These are phyloP conservation scores for Oreocharis arfaki DNA, from an alignment of 2,113 vertebrate species.

Conservation along the genomic window DNA sequence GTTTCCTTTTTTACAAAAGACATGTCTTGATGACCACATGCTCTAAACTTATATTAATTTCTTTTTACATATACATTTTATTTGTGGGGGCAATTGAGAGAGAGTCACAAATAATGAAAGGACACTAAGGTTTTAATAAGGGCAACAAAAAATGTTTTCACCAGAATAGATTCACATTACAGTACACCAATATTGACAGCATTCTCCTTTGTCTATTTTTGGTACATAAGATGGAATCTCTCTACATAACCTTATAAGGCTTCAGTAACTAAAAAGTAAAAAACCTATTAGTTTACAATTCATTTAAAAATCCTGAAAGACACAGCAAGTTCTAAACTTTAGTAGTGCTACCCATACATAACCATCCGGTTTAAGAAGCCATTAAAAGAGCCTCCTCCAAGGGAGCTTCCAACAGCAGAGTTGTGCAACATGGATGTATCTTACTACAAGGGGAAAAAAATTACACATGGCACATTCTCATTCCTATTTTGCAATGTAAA, in stretches of 20 bases:
- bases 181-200: slow-evolving; percentile 81
- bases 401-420: slow-evolving; percentile 73
- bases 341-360: slow-evolving; percentile 78
- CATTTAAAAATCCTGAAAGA: slow-evolving; percentile 78
- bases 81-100: slow-evolving; percentile 73
- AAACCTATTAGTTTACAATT: slow-evolving; percentile 82
- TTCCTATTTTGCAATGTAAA: slow-evolving; percentile 77
- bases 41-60: slow-evolving; percentile 60
- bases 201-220: slow-evolving; percentile 81
- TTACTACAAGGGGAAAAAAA: slow-evolving; percentile 65
- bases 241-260: slow-evolving; percentile 79
- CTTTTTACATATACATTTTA: slow-evolving; percentile 38
- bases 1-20: slow-evolving; percentile 55
- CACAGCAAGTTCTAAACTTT: slow-evolving; percentile 80
- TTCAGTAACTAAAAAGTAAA: slow-evolving; percentile 79
- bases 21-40: slow-evolving; percentile 59
- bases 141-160: slow-evolving; percentile 69
- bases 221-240: slow-evolving; percentile 79
- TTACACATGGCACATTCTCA: slow-evolving; percentile 81
- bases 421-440: slow-evolving; percentile 78
- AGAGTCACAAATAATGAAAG: slow-evolving; percentile 79
- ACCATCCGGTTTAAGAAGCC: slow-evolving; percentile 68
- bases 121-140: slow-evolving; percentile 81
- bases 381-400: slow-evolving; percentile 64
- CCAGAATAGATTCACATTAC: slow-evolving; percentile 80